Base-by-base conservation (phyloP, 2,113 vertebrate genomes). In the Varanus salvator region DNA sequence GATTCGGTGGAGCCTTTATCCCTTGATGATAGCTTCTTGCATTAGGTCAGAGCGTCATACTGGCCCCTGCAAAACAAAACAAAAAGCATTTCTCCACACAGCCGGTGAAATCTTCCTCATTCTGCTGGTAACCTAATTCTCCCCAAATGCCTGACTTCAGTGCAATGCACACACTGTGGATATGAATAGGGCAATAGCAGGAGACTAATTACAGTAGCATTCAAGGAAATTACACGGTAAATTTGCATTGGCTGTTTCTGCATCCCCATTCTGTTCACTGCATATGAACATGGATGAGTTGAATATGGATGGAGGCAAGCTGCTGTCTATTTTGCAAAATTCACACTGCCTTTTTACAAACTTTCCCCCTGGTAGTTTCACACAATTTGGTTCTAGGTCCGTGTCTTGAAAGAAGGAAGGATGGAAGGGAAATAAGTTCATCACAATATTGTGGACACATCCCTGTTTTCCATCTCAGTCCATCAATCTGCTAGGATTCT, bases 171-270 rank as follows among this genome's bases (percentile, higher is more conserved):
- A 72, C 50, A 88, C 78, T 88, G 87, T 82, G 78, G 87, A 44
- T 82, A 74, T 88, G 78, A 88, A 88, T 88, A 88, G 87, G 87
- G 80, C 68, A 88, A 72, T 82, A 82, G 87, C 87, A 88, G 87
- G 87, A 88, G 87, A 88, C 87, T 88, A 81, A 88, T 88, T 88
- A 82, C 34, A 82, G 66, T 27, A 27, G 68, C 87, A 88, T 82
- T 88, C 78, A 88, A n/a, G 80, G 78, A 88, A 88, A 88, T 88
- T 88, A 88, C 87, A 88, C 44, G 78, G 69, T 72, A 81, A 88
- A 88, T 88, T 88, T 82, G 78, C 87, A 81, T 80, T 82, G 78
- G 87, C 68, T 38, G 25, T 31, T 50, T 74, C 78, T 88, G 48
- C 52, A 12, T 88, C 78, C 87, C 44, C 50, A 57, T 88, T 88